Conservation (phyloP, 2,113 vertebrate species). For the Columba livia region DNA sequence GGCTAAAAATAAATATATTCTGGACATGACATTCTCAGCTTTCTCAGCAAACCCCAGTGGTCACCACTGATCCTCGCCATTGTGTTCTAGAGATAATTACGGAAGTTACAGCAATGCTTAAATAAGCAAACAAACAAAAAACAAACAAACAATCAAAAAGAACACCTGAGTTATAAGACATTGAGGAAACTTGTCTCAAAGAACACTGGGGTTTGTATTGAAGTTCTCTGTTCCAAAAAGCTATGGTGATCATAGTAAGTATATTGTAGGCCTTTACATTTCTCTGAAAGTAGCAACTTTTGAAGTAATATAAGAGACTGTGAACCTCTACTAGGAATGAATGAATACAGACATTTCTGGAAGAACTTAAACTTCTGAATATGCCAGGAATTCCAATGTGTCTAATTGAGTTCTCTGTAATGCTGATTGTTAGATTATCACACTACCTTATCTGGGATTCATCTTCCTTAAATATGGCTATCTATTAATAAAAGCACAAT, state of each 20-base stretch:
- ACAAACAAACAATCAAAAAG: not conserved
- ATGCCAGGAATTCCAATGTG: not conserved
- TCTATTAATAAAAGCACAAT: not conserved
- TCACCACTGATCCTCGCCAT: rapidly evolving
- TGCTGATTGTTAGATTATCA: not conserved
- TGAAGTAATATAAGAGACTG: not conserved
- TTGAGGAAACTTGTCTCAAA: not conserved
- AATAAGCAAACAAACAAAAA: not conserved
- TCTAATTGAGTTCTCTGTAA: not conserved
- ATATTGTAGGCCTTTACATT: not conserved
- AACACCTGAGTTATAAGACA: not conserved
- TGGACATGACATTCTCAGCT: not conserved
- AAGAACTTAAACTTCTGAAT: not conserved
- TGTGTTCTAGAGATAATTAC: not conserved
- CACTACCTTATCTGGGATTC: not conserved
- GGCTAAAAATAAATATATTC: not conserved
- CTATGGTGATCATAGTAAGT: not conserved
- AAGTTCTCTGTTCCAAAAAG: not conserved
- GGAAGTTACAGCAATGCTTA: not conserved
- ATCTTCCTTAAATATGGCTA: not conserved
- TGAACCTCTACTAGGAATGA: not conserved
- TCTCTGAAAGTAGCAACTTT: not conserved
- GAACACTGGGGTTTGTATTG: not conserved
- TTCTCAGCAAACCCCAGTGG: not conserved
- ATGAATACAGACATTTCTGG: not conserved